phyloP scores from a whole-genome alignment of 2,113 vertebrate genomes.

The Mirza zaza region DNA sequence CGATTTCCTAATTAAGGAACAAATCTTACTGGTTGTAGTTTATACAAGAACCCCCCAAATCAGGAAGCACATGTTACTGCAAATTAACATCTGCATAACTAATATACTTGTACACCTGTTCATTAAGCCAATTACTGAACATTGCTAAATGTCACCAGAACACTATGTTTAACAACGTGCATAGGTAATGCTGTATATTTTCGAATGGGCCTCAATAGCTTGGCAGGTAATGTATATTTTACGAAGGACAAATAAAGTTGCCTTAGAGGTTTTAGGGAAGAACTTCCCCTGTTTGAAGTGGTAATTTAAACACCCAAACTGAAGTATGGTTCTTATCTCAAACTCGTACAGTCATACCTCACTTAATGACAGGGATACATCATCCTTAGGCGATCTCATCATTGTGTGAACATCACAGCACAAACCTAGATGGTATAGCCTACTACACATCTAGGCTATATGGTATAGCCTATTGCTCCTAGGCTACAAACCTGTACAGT shows the following conservation, averaged over 20 bases:
- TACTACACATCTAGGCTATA: background rate
- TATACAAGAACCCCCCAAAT: slow-evolving; percentile 65
- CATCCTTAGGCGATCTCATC: background rate
- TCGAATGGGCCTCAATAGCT: background rate
- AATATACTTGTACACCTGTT: slow-evolving; percentile 77
- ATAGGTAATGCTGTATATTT: slow-evolving; percentile 60
- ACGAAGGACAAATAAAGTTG: background rate
- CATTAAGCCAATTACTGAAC: slow-evolving; percentile 78
- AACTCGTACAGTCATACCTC: background rate
- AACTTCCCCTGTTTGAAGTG: background rate
- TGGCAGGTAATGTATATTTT: slow-evolving; percentile 1
- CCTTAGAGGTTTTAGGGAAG: background rate
- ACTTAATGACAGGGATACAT: background rate
- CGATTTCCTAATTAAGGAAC: slow-evolving; percentile 76
- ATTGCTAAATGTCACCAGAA: slow-evolving; percentile 63
- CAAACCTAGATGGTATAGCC: background rate
- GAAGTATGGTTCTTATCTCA: background rate
- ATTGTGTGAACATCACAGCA: background rate
- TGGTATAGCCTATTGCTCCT: background rate
- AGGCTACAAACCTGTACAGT: background rate
- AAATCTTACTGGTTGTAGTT: slow-evolving; percentile 67
- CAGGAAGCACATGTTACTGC: slow-evolving; percentile 55
- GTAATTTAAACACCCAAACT: slow-evolving; percentile 20
- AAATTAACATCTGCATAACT: slow-evolving; percentile 78
- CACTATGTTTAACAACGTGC: slow-evolving; percentile 15